Evolutionary conservation across 2,888 invertebrate species (phyloP), one percentile per base, ranked within the genome.

Genomic region (Panorpa germanica): DNA sequence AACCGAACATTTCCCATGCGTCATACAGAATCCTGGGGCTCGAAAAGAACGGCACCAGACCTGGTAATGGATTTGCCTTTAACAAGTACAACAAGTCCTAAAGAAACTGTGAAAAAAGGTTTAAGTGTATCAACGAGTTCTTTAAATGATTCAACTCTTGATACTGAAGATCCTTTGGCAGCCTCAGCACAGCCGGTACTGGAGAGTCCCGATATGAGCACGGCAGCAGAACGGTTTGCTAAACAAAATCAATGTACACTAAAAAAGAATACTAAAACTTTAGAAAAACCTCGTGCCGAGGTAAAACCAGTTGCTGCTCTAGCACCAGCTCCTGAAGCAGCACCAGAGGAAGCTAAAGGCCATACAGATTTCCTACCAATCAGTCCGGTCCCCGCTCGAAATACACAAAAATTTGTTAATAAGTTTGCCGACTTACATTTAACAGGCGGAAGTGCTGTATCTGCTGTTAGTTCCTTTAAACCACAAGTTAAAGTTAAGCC

Each of bases 31-130:
- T 45, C 44, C 9, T 47, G 45, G 35, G 35, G 45, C 20, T 48
- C 49, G 34, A 41, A 50, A 29, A 61, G 62, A 36, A 62, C 39
- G 41, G 70, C 81, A 17, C 82, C 83, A 3, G 83, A 82, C 56
- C 59, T 82, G 34, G 82, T 83, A 38, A 73, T 81, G 70, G 82
- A 80, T 53, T 56, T 82, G 41, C 82, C 82, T n/a, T 55, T 70
- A 38, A 54, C 48, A 39, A 57, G 37, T 43, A 58, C 45, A 45
- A 52, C 44, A 44, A 49, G 43, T 40, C 41, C 36, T 42, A 43
- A 44, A 20, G 38, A n/a, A 38, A 38, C 15, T 35, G 40, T 29
- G 39, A 37, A 34, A 41, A 37, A 29, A 38, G 37, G 27, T 17
- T 16, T 9, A 15, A 8, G 15, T 8, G 9, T 10, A 2, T 16